Percentiles rank a stretch among this genome's conserved stretches.
phyloP scores from a whole-genome alignment of 2,797 vertebrate species.

The Coluber constrictor region DNA sequence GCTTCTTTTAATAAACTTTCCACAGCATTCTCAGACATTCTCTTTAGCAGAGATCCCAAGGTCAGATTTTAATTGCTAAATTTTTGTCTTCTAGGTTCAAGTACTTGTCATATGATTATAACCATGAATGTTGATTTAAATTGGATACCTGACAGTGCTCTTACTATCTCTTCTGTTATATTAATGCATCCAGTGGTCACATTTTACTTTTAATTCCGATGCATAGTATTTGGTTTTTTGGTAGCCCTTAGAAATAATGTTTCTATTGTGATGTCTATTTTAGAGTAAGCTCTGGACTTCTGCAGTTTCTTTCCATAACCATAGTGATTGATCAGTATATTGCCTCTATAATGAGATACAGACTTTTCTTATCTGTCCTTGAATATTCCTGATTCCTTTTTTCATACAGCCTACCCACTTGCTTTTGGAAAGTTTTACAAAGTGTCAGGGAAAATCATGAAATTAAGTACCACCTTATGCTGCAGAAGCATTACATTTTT shows the following conservation, averaged over 20 bases:
- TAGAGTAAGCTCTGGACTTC: neutral
- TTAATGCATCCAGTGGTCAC: neutral
- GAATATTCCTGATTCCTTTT: neutral
- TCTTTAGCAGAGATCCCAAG: neutral
- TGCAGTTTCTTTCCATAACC: neutral
- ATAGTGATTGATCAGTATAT: neutral
- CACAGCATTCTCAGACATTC: neutral
- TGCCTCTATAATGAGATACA: neutral
- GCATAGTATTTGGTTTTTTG: neutral
- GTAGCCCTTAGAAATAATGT: neutral
- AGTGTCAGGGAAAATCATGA: neutral
- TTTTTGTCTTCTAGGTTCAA: neutral
- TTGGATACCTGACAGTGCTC: neutral
- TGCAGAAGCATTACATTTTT: neutral
- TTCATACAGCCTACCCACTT: neutral
- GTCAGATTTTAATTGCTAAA: neutral
- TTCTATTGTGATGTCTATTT: neutral
- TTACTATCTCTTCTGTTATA: neutral
- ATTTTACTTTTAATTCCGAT: neutral
- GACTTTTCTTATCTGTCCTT: neutral
- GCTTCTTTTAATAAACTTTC: neutral
- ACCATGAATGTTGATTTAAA: neutral
- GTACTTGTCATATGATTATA: neutral
- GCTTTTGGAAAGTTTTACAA: neutral
- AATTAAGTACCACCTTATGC: neutral